Conservation (phyloP, 2,888 invertebrate species). For the Acrobasis consociella region DNA sequence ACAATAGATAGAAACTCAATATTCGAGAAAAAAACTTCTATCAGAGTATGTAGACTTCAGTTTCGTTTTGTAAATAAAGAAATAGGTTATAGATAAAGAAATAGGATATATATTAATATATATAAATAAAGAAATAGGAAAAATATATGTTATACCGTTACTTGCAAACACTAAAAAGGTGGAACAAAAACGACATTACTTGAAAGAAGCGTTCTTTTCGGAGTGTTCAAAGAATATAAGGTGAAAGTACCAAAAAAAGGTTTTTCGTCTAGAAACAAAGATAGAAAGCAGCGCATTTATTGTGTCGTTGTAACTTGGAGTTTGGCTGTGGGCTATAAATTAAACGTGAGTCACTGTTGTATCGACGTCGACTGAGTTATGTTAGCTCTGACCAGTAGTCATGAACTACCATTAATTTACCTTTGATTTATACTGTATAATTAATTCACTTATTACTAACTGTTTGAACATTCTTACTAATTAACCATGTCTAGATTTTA, state of each 20-base stretch:
- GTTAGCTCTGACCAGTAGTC: slow-evolving; percentile 25
- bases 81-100: not conserved
- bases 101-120: no score
- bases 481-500: not conserved
- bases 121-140: not conserved
- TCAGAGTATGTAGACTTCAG: not conserved
- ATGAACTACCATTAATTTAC: slow-evolving; percentile 39
- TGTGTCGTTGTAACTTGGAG: not conserved
- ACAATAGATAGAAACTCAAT: slow-evolving; percentile 30
- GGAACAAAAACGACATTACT: not conserved
- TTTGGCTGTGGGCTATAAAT: not conserved
- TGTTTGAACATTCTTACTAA: not conserved
- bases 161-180: not conserved
- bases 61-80: not conserved
- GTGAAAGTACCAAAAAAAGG: not conserved
- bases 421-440: slow-evolving; percentile 22
- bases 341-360: slow-evolving; percentile 9
- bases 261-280: not conserved
- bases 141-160: not conserved
- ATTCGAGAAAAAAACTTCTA: not conserved
- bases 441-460: slow-evolving; percentile 4
- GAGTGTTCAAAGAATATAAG: not conserved
- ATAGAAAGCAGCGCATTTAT: slow-evolving; percentile 6
- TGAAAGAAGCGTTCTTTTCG: not conserved
- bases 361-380: not conserved